These are phyloP conservation scores for Characodon lateralis DNA, from an alignment of 2,797 vertebrate species.

Conservation along the genomic window DNA sequence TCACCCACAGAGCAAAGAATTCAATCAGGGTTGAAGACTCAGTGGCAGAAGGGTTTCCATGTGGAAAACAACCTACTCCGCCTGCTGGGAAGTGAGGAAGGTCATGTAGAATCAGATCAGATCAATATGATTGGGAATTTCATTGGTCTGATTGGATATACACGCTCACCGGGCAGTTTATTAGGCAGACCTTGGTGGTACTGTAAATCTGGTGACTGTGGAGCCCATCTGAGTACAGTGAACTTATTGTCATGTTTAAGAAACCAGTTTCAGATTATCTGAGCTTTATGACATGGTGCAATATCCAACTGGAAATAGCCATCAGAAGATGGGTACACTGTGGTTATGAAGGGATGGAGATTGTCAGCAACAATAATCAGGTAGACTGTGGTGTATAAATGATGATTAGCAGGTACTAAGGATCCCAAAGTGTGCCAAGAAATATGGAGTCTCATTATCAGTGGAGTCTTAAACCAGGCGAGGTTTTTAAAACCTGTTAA, in stretches of 20 bases:
- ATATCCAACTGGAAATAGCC: no score
- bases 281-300: no score
- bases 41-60: constrained; percentile 11
- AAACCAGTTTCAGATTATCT: no score
- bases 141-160: constrained; percentile 50
- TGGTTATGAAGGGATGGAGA: no score
- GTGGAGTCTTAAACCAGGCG: no score
- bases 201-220: background rate
- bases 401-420: background rate
- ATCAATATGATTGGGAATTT: constrained; percentile 47
- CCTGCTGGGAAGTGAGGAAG: constrained; percentile 28
- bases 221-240: no score
- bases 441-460: no score
- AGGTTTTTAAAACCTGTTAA: no score
- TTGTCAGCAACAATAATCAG: no score
- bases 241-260: no score
- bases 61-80: constrained; percentile 35
- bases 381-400: background rate
- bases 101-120: constrained; percentile 35
- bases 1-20: constrained; percentile 46
- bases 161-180: background rate
- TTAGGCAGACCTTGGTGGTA: background rate
- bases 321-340: no score
- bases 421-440: background rate
- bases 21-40: constrained; percentile 32